A percentile compares a stretch with the other conserved stretches of the same genome.
Evolutionary conservation across 2,797 vertebrate genomes (phyloP).

Genomic region (Nyctalus aviator): DNA sequence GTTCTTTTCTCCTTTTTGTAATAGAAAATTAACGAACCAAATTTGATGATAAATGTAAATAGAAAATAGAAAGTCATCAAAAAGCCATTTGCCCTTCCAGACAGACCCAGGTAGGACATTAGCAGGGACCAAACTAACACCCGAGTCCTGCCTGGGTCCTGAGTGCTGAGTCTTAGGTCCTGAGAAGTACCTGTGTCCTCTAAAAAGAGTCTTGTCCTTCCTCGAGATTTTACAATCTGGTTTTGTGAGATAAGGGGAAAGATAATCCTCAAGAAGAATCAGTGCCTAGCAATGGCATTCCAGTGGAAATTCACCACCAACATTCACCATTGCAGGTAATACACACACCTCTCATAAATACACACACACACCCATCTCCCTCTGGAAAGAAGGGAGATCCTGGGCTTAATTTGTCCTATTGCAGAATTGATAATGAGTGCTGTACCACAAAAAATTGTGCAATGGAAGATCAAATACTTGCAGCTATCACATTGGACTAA

Average conservation of each 20-base stretch:
- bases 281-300: background rate
- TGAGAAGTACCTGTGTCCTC: background rate
- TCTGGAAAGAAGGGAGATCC: background rate
- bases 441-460: background rate
- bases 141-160: background rate
- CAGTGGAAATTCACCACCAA: background rate
- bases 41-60: background rate
- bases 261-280: background rate
- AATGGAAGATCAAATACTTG: background rate
- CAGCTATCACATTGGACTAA: background rate
- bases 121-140: background rate
- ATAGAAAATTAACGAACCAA: slow-evolving; percentile 52
- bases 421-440: background rate
- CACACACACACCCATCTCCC: background rate
- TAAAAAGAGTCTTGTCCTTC: background rate
- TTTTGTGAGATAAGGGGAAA: background rate
- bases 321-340: background rate
- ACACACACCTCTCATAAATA: background rate
- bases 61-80: slow-evolving; percentile 19
- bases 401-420: background rate
- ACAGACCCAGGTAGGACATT: background rate
- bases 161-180: too few species aligned
- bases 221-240: background rate
- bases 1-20: slow-evolving; percentile 22
- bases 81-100: slow-evolving; percentile 1